Conservation (phyloP, 2,113 vertebrate genomes). For the Ammodramus savannarum region DNA sequence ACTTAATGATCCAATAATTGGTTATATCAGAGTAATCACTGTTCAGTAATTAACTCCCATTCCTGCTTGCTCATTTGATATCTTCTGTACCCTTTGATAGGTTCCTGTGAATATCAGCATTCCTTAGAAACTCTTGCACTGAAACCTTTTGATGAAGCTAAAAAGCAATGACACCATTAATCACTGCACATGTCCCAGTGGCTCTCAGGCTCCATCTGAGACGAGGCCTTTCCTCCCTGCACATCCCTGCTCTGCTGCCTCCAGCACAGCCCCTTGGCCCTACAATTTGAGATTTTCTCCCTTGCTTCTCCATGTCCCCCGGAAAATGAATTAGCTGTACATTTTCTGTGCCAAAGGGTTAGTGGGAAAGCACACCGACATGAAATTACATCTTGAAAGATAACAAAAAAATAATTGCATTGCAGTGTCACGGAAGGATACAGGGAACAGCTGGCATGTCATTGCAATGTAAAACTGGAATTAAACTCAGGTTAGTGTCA, state of each 20-base stretch:
- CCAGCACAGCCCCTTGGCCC: not conserved
- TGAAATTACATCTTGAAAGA: constrained; percentile 46
- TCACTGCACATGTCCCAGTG: not conserved
- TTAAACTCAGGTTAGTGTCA: constrained; percentile 68
- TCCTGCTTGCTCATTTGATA: constrained; percentile 69
- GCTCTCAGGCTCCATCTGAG: constrained; percentile 9
- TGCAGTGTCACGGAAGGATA: constrained; percentile 25
- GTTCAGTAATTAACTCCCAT: constrained; percentile 80
- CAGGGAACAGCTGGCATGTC: constrained; percentile 62
- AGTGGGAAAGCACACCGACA: constrained; percentile 9
- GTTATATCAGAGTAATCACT: constrained; percentile 81
- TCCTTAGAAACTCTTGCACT: constrained; percentile 65
- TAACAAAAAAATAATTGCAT: constrained; percentile 62
- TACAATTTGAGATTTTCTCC: not conserved
- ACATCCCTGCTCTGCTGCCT: not conserved
- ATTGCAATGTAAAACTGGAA: constrained; percentile 65
- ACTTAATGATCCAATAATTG: constrained; percentile 84
- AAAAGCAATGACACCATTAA: constrained; percentile 59
- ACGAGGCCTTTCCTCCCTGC: not conserved
- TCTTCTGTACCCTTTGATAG: constrained; percentile 69
- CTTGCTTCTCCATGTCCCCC: not conserved
- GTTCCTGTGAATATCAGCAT: constrained; percentile 66
- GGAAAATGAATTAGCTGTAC: not conserved
- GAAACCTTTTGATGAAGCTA: constrained; percentile 64
- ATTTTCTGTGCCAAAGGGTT: not conserved